Conservation (phyloP, 1,140 invertebrate species). For the Drosophila tsacasi region DNA sequence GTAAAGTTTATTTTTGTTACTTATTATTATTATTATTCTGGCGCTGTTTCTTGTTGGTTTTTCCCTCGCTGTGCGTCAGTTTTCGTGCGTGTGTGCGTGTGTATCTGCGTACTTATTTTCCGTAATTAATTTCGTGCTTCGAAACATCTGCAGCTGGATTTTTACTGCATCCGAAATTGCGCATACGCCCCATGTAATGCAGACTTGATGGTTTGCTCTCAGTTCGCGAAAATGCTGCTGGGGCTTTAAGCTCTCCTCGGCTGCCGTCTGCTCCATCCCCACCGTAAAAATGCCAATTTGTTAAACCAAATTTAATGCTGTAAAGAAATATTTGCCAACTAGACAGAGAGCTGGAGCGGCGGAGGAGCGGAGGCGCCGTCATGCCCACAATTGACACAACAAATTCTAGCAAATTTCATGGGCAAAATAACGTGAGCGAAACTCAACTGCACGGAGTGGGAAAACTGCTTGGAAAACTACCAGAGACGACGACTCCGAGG, state of each 20-base stretch:
- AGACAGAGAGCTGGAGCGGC: conserved; percentile 19
- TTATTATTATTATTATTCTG: conserved; percentile 78
- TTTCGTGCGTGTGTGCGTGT: conserved; percentile 10
- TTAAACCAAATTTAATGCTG: conserved; percentile 66
- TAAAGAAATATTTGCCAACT: conserved; percentile 53
- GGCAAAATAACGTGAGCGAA: conserved; percentile 48
- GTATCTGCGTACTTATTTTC: conserved; percentile 53
- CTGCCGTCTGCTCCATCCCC: conserved; percentile 13
- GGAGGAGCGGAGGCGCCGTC: background rate
- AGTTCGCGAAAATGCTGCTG: conserved; percentile 39
- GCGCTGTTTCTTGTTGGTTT: conserved; percentile 50
- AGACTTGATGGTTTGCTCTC: conserved; percentile 72
- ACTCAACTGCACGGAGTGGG: conserved; percentile 26
- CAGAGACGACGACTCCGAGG: conserved; percentile 29
- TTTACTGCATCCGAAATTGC: conserved; percentile 79
- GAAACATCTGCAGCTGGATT: conserved; percentile 80
- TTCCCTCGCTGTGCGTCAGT: conserved; percentile 18
- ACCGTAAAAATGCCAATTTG: conserved; percentile 62
- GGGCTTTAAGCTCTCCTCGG: conserved; percentile 25
- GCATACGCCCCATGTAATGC: conserved; percentile 66
- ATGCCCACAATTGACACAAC: conserved; percentile 68
- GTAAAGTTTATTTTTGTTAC: conserved; percentile 82
- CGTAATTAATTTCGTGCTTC: conserved; percentile 81
- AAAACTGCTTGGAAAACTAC: conserved; percentile 24
- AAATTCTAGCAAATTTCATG: conserved; percentile 68